Percentiles rank a stretch among this genome's conserved stretches.
Conservation (phyloP, 2,888 invertebrate species). For the Bibio marci region DNA sequence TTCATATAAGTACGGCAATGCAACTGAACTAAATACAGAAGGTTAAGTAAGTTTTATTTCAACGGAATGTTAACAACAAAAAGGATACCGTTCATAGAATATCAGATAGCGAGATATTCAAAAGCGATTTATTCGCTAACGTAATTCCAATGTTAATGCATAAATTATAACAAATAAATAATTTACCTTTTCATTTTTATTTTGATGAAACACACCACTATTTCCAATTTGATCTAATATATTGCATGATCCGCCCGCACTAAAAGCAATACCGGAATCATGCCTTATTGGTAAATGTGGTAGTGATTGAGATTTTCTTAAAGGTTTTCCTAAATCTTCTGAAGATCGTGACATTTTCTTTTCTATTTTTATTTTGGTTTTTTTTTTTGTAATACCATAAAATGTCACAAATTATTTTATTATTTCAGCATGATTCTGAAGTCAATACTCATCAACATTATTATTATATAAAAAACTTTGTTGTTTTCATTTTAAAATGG, state of each 20-base stretch:
- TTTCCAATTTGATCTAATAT: slow-evolving; percentile 7
- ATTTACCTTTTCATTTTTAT: slow-evolving; percentile 3
- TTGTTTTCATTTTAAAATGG: no score
- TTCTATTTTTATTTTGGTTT: no score
- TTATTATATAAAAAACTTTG: no score
- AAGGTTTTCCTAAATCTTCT: not conserved
- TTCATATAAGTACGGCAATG: no score
- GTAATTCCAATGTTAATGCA: no score
- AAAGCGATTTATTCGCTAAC: not conserved
- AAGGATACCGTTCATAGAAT: not conserved
- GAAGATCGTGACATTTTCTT: slow-evolving; percentile 2
- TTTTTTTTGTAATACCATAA: no score
- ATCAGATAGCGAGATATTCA: not conserved
- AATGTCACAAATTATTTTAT: no score
- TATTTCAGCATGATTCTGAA: no score
- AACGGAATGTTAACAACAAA: not conserved
- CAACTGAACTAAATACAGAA: not conserved
- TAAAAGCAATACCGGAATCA: slow-evolving; percentile 6
- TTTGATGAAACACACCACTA: not conserved
- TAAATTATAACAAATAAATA: no score
- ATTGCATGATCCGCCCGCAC: slow-evolving; percentile 7
- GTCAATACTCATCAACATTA: no score
- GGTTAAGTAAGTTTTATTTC: not conserved
- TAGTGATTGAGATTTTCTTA: slow-evolving; percentile 6
- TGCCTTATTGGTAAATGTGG: slow-evolving; percentile 7